Evolutionary conservation across 2,797 vertebrate genomes (phyloP), one percentile per base, ranked within the genome.

Genomic region (Bradypus variegatus): DNA sequence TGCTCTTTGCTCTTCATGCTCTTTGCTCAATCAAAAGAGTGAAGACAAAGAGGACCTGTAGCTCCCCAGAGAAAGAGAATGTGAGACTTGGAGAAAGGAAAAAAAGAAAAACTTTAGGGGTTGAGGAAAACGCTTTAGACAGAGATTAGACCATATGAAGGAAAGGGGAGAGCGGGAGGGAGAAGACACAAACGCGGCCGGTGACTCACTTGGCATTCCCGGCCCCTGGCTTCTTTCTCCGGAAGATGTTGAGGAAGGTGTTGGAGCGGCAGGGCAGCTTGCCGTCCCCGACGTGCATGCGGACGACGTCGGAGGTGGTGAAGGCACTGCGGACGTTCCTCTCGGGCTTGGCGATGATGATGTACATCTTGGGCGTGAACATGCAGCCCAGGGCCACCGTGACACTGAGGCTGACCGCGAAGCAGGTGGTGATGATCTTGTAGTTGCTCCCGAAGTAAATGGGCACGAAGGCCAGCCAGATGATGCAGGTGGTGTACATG

Each of bases 351-450:
- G 99, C 98, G 76, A 99, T 99, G 95, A 99, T 99, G 97, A 99
- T 99, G 97, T 99, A 99, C 98, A 99, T 99, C 98, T 99, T 99
- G 91, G 99, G 99, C 5, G 99, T 99, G 98, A 99, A 99, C 99
- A 99, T 99, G 97, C 99, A 99, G 83, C 99, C 98, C 96, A 99
- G 98, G 0, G 99, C 99, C 95, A 99, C 99, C 0, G 99, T 99
- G 58, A 99, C 99, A 2, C 99, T 99, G 94, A 99, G 98, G 97
- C 99, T 99, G 96, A 99, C 99, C 0, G 99, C 99, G 95, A 99
- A 99, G 73, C 99, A 99, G 36, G 99, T 99, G 72, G 99, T 99
- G 97, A 99, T 99, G 97, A 99, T 99, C 97, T 99, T 99, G 98
- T 99, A 99, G 98, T 99, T 99, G 97, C 99, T 99, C 95, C 99